Evolutionary conservation across 2,113 vertebrate species (phyloP).

Genomic region (Callipepla californica): DNA sequence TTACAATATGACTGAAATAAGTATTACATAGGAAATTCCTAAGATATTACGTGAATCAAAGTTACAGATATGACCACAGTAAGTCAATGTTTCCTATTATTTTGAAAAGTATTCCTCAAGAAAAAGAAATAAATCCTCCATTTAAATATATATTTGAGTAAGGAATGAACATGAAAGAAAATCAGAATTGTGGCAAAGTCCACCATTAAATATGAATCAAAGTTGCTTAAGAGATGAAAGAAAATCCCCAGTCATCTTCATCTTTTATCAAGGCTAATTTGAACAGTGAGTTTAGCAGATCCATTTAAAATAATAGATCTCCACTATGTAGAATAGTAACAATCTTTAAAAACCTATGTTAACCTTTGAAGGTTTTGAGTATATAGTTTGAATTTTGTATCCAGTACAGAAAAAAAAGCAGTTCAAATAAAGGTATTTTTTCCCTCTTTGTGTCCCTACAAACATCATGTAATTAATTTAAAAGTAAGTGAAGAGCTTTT

Average conservation of each 20-base stretch:
- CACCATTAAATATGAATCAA: background rate
- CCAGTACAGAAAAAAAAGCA: background rate
- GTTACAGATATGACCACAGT: background rate
- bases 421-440: background rate
- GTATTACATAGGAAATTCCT: background rate
- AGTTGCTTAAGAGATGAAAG: background rate
- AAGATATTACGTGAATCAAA: background rate
- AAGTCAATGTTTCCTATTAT: background rate
- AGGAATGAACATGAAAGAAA: background rate
- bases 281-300: background rate
- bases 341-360: background rate
- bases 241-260: background rate
- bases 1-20: background rate
- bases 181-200: background rate
- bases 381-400: background rate
- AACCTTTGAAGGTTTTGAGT: background rate
- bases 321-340: background rate
- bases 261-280: background rate
- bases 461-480: background rate
- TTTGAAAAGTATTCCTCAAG: background rate
- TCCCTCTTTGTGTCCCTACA: background rate
- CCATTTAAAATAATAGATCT: background rate
- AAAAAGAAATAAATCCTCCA: background rate
- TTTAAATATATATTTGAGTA: conserved; percentile 1
- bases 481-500: background rate